Conservation (phyloP, 2,797 vertebrate species). For the Streptopelia turtur region DNA sequence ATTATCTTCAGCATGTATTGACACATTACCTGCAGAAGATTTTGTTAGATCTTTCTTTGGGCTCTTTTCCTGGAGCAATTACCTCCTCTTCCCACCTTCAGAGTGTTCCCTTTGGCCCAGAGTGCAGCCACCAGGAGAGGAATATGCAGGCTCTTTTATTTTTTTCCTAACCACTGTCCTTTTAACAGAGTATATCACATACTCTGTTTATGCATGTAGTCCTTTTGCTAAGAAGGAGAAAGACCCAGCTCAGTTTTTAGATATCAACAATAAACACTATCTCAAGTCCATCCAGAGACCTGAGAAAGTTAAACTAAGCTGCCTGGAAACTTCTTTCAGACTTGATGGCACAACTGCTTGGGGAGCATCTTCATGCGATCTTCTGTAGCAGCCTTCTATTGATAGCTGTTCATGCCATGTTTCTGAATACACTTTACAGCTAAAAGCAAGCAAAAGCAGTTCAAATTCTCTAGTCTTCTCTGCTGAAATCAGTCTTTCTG, state of each 20-base stretch:
- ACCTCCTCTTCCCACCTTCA: not conserved
- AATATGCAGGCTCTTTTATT: not conserved
- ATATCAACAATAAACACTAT: not conserved
- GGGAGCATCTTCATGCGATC: not conserved
- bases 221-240: not conserved
- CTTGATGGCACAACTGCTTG: not conserved
- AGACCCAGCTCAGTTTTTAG: not conserved
- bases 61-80: not conserved
- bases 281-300: not conserved
- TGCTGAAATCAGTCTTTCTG: not conserved
- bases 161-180: not conserved
- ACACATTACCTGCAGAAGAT: not conserved
- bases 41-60: not conserved
- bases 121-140: not conserved
- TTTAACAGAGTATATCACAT: fast-evolving
- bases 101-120: not conserved
- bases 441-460: not conserved
- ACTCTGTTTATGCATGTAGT: not conserved
- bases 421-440: not conserved
- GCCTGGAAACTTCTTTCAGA: not conserved
- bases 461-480: not conserved
- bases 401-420: not conserved
- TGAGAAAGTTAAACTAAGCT: not conserved
- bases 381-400: not conserved
- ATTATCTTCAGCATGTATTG: not conserved